A percentile compares a stretch with the other conserved stretches of the same genome.
Conservation (phyloP, 2,888 invertebrate species). For the Stenotaenia linearis region DNA sequence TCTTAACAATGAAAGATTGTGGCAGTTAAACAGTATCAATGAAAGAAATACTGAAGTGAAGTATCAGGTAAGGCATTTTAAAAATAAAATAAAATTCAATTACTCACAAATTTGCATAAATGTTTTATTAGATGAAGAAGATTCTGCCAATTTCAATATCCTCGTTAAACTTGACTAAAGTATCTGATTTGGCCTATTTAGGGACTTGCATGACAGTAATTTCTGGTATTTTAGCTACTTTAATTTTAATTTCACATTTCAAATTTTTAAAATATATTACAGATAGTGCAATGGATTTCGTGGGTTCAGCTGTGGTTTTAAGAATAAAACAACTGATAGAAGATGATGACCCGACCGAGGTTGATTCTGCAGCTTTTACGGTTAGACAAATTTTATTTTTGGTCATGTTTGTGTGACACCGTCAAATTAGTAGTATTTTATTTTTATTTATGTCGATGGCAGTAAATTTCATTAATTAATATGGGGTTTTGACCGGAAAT, state of each 20-base stretch:
- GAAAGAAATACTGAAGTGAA: not conserved
- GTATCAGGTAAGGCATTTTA: not conserved
- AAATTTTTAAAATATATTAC: not conserved
- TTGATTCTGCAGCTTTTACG: not conserved
- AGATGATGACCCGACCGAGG: not conserved
- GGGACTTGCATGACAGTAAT: not conserved
- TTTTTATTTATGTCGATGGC: too few relatives aligned
- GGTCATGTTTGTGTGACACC: too few relatives aligned
- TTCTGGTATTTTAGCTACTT: not conserved
- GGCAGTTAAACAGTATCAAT: conserved; percentile 20
- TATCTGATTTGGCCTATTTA: not conserved
- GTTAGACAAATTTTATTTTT: not conserved
- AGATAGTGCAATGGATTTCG: not conserved
- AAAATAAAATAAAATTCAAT: too few relatives aligned
- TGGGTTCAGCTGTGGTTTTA: conserved; percentile 14
- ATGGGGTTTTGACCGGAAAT: too few relatives aligned
- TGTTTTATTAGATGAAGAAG: not conserved
- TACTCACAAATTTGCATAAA: too few relatives aligned
- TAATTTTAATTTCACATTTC: not conserved
- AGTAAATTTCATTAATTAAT: too few relatives aligned
- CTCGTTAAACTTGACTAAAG: not conserved
- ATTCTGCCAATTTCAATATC: not conserved
- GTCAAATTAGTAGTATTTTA: too few relatives aligned
- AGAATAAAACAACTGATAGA: conserved; percentile 2
- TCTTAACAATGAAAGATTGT: not conserved